Conservation (phyloP, 2,888 invertebrate genomes). For the Helobdella robusta region DNA sequence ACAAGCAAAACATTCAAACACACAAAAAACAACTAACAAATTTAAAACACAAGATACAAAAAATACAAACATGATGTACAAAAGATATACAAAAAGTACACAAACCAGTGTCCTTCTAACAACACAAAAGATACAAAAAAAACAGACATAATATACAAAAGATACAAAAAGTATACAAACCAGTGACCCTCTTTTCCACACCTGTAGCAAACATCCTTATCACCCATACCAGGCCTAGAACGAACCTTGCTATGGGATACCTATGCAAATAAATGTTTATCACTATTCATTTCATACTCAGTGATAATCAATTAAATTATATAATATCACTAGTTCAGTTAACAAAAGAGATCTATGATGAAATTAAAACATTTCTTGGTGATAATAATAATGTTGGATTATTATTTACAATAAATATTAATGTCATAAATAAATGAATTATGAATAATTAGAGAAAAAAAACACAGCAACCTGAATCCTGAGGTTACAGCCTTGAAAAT, state of each 20-base stretch:
- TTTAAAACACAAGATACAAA: neutral
- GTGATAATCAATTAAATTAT: slow-evolving; percentile 4
- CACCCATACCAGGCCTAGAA: slow-evolving; percentile 91
- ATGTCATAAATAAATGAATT: too few species aligned
- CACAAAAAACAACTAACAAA: neutral
- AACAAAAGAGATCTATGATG: too few species aligned
- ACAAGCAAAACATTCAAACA: neutral
- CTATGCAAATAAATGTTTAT: slow-evolving; percentile 48
- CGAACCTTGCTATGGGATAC: slow-evolving; percentile 83
- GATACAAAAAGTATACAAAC: slow-evolving; percentile 51
- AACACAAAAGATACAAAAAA: too few species aligned
- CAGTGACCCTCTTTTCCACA: slow-evolving; percentile 82
- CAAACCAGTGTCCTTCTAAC: too few species aligned
- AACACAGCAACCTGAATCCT: slow-evolving; percentile 24
- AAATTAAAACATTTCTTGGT: neutral
- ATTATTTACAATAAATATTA: neutral
- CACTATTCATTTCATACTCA: neutral
- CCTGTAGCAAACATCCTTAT: slow-evolving; percentile 72
- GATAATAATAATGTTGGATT: neutral
- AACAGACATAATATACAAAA: too few species aligned
- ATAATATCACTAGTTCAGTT: too few species aligned
- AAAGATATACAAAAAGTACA: too few species aligned
- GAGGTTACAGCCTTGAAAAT: slow-evolving; percentile 26
- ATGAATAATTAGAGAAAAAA: neutral
- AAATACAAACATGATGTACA: too few species aligned